Percentiles rank a stretch among this genome's conserved stretches.
Evolutionary conservation across 2,797 vertebrate species (phyloP).

Genomic region (Cuculus canorus): DNA sequence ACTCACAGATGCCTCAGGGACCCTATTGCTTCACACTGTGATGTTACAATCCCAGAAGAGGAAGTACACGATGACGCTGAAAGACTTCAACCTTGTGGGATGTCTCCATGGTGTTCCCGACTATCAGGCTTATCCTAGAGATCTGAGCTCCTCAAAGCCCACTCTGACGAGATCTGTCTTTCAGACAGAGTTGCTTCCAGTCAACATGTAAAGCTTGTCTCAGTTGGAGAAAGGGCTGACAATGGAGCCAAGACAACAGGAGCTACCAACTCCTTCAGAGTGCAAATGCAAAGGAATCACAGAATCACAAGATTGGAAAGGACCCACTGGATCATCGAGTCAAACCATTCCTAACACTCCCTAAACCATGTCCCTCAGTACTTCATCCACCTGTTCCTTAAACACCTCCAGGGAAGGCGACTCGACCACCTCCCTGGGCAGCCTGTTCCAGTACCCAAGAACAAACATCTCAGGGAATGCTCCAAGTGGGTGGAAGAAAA

Average conservation of each 20-base stretch:
- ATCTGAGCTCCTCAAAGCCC: not conserved
- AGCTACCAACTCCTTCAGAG: not conserved
- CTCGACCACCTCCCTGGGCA: no score
- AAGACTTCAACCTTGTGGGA: slow-evolving; percentile 31
- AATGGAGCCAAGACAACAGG: slow-evolving; percentile 16
- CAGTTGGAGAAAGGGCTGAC: not conserved
- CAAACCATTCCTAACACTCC: no score
- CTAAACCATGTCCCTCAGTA: no score
- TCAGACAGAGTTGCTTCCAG: not conserved
- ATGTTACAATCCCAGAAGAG: slow-evolving; percentile 32
- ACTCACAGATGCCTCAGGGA: slow-evolving; percentile 12
- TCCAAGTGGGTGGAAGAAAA: not conserved
- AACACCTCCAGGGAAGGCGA: no score
- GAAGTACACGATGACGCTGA: slow-evolving; percentile 1
- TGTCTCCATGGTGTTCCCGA: not conserved
- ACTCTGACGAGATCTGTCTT: not conserved
- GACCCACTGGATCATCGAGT: no score
- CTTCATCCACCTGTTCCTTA: no score
- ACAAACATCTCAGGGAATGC: slow-evolving; percentile 4
- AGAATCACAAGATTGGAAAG: no score
- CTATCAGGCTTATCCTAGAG: not conserved
- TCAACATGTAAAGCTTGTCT: not conserved
- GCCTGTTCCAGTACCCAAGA: no score
- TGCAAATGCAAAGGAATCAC: slow-evolving; percentile 3
- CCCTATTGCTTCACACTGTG: not conserved